These are phyloP conservation scores for Melieria crassipennis DNA, from an alignment of 2,888 invertebrate genomes.

Conservation along the genomic window DNA sequence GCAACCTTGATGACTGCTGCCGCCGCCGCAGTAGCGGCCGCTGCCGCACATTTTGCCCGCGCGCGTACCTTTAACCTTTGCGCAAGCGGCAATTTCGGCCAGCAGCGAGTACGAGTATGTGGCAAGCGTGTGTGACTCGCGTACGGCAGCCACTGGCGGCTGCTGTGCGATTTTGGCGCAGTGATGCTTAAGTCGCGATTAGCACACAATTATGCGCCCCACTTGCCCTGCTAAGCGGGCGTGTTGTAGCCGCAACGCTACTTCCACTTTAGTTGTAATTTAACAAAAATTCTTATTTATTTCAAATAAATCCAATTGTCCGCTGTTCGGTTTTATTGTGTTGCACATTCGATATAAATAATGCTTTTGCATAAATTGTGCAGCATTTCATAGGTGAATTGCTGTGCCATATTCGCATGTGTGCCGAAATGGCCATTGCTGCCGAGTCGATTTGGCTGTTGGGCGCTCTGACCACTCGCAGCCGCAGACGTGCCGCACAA, in stretches of 20 bases:
- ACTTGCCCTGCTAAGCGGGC: background rate
- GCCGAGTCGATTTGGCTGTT: no score
- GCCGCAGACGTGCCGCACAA: background rate
- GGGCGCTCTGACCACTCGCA: no score
- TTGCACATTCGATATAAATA: background rate
- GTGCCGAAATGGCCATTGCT: no score
- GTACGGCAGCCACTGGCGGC: background rate
- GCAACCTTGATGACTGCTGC: constrained; percentile 30
- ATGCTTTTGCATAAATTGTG: no score
- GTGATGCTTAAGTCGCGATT: constrained; percentile 24
- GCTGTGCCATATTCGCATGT: no score
- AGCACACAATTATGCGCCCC: constrained; percentile 25
- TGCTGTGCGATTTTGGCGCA: background rate
- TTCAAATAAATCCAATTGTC: background rate
- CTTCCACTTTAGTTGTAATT: background rate
- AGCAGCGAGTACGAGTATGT: no score
- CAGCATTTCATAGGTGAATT: no score
- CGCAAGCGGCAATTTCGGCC: background rate
- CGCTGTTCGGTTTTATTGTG: background rate
- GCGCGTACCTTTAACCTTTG: constrained; percentile 7
- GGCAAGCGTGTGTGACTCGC: background rate
- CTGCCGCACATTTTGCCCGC: background rate
- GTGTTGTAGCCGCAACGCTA: no score
- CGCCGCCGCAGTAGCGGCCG: background rate
- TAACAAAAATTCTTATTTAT: background rate